A percentile compares a stretch with the other conserved stretches of the same genome.
Conservation (phyloP, 1,140 invertebrate genomes). For the Bradysia coprophila region DNA sequence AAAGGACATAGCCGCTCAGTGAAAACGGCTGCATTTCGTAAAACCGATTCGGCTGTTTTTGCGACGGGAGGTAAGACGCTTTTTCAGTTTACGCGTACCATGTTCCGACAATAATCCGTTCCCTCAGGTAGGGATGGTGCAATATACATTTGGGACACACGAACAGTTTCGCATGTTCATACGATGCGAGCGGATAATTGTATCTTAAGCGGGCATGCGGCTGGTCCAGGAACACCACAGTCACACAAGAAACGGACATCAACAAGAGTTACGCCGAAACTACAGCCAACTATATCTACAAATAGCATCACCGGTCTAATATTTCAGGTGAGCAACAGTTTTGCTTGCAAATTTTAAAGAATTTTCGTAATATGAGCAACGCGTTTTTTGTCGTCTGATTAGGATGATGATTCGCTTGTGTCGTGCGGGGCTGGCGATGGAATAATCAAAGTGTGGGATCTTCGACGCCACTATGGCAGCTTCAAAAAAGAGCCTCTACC, state of each 20-base stretch:
- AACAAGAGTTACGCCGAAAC: conserved; percentile 21
- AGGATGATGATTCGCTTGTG: conserved; percentile 52
- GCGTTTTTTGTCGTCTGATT: too few species aligned
- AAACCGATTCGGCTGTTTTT: conserved; percentile 50
- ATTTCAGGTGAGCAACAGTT: conserved; percentile 27
- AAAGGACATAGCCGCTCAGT: conserved; percentile 58
- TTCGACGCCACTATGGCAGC: conserved; percentile 56
- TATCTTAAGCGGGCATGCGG: conserved; percentile 37
- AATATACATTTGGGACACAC: conserved; percentile 67
- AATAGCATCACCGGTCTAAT: conserved; percentile 59
- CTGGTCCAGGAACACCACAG: conserved; percentile 26
- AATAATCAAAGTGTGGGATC: conserved; percentile 72
- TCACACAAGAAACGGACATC: conserved; percentile 24
- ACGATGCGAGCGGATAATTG: conserved; percentile 37
- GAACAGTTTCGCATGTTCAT: conserved; percentile 24
- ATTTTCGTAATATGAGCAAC: neutral
- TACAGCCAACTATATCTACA: conserved; percentile 13
- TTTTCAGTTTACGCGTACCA: too few species aligned
- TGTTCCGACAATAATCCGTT: too few species aligned
- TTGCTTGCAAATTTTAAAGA: neutral
- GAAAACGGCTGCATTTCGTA: conserved; percentile 53
- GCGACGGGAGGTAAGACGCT: conserved; percentile 73
- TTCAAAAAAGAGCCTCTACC: conserved; percentile 49
- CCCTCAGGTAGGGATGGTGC: conserved; percentile 66
- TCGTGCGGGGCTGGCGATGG: conserved; percentile 71